Base-by-base conservation (phyloP, 1,140 invertebrate genomes). In the Ladona fulva region DNA sequence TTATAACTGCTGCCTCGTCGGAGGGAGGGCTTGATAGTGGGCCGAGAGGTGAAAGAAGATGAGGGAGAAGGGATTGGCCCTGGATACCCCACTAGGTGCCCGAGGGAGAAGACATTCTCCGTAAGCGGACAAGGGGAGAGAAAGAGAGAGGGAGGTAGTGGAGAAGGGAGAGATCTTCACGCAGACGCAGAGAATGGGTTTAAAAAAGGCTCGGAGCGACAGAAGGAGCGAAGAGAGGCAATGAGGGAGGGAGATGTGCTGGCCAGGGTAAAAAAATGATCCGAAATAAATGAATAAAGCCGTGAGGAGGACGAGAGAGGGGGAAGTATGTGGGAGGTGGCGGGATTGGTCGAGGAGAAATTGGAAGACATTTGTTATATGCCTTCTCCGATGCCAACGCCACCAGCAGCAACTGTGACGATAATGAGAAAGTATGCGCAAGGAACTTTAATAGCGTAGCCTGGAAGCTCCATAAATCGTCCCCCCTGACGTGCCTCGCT, bases 351-450 rank as follows among this genome's bases (percentile, higher is more conserved):
- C 16, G 52, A 66, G 52, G 52, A 66, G 52, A 66, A 66, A 66
- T 37, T 66, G 52, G 52, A 66, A 66, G 52, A 12, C 52, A 66
- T 66, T 66, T 66, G 52, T 66, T 66, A 66, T 66, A 12, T 22
- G 52, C 52, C 52, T 22, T 66, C n/a, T 66, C 52, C 52, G 52
- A 66, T 22, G 52, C 52, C 52, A 22, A 22, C 14, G 52, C 52
- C 52, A 66, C 52, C 52, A 66, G n/a, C 52, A 22, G 52, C 52
- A 16, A 66, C 16, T 22, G 52, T 22, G 52, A 66, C 52, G 52
- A 66, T 66, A 66, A 66, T 66, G 52, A 66, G 52, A 66, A 66
- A 66, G 52, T 66, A 66, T 66, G 52, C 52, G 52, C 52, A 66
- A 66, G 52, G 52, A 66, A 66, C 52, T 66, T 66, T 66, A 66